Base-by-base conservation (phyloP, 53 echinoderm and acorn worm genomes). In the Paracentrotus lividus region DNA sequence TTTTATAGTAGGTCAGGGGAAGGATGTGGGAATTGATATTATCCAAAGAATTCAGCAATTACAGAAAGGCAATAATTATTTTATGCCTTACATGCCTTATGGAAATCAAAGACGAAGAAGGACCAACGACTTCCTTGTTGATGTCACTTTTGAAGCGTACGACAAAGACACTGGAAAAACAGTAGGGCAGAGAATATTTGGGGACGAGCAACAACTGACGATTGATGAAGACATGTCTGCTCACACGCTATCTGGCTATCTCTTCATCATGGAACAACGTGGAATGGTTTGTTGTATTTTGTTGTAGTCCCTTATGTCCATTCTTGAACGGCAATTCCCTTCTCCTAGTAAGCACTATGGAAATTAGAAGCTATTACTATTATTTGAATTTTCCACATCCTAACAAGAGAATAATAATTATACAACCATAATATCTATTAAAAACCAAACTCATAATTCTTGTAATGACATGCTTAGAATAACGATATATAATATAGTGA, bases 181-280 rank as follows among this genome's bases (percentile, higher is more conserved):
- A 85, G 47, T 85, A 47, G 49, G 85, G 3, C 85, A 49, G 3
- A 21, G n/a, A 23, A 47, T 85, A 47, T 49, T 47, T 47, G 29
- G n/a, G 26, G 31, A 26, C 8, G 16, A 6, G 27, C 23, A 23
- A 49, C n/a, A 4, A 26, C 85, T 85, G 47, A 49, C 27, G 1
- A 49, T 85, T 26, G 85, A 51, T 51, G 8, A 7, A 47, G 3
- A 85, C 85, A 85, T 85, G 85, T 23, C 85, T 85, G 31, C 51
- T 49, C 85, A 85, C 85, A 85, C 78, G 10, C 13, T 78, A n/a
- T 78, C 44, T 43, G 78, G 78, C n/a, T 78, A 78, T 33, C 43
- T 78, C 0, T 85, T 49, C 85, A 85, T 85, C 85, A 85, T 85
- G 85, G 51, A 51, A 85, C 51, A 51, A 23, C 85, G 29, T 29